phyloP scores from a whole-genome alignment of 2,888 invertebrate species.

The Synergus japonicus region DNA sequence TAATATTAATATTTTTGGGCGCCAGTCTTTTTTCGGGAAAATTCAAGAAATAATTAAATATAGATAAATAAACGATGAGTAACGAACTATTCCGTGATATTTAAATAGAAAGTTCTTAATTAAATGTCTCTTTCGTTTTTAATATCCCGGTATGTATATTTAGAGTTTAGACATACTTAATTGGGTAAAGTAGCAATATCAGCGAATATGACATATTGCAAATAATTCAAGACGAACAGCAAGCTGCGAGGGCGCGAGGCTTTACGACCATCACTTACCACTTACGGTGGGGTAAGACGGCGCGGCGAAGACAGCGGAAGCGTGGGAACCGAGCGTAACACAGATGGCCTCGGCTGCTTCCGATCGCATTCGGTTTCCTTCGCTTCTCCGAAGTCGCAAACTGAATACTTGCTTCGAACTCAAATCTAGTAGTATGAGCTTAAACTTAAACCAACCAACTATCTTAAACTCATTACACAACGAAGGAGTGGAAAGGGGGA shows the following conservation, averaged over 20 bases:
- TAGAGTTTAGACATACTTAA: neutral
- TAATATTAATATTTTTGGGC: too few relatives aligned
- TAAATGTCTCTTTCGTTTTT: neutral
- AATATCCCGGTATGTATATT: neutral
- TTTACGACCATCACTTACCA: too few relatives aligned
- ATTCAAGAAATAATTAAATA: too few relatives aligned
- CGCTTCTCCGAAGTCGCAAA: constrained; percentile 47
- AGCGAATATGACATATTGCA: neutral
- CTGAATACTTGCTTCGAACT: neutral
- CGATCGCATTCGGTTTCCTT: constrained; percentile 65
- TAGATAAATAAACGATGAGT: neutral
- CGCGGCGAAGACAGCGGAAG: constrained; percentile 71
- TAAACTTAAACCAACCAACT: neutral
- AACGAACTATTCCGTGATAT: neutral
- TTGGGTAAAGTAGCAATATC: neutral
- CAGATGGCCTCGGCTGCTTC: constrained; percentile 71
- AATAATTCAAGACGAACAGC: neutral
- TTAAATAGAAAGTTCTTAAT: neutral
- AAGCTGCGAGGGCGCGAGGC: constrained; percentile 31
- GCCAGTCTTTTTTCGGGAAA: too few relatives aligned
- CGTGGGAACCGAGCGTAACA: constrained; percentile 74
- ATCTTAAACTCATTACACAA: neutral
- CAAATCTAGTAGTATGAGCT: neutral
- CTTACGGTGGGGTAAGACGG: constrained; percentile 54
- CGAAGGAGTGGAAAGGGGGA: neutral